phyloP scores from a whole-genome alignment of 2,888 invertebrate genomes.

The Embidobia sp. region DNA sequence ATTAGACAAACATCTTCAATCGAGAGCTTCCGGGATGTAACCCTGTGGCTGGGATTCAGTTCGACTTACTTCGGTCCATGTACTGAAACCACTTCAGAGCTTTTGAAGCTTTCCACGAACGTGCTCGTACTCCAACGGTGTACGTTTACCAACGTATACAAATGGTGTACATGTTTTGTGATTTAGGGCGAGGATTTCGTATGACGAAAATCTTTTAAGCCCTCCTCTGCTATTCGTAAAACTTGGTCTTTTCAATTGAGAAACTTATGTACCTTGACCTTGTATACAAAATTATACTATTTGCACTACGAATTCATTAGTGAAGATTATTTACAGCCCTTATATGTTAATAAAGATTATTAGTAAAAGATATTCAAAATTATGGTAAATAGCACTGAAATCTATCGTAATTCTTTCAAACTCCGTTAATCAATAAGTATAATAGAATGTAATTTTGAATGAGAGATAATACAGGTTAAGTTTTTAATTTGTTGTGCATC shows the following conservation, averaged over 20 bases:
- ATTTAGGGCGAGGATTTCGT: slow-evolving; percentile 64
- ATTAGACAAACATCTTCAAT: slow-evolving; percentile 51
- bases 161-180: slow-evolving; percentile 69
- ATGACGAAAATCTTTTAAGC: slow-evolving; percentile 54
- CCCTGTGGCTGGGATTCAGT: slow-evolving; percentile 52
- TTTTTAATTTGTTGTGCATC: too few relatives aligned
- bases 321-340: too few relatives aligned
- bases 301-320: too few relatives aligned
- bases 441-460: too few relatives aligned
- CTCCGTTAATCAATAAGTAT: too few relatives aligned
- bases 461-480: too few relatives aligned
- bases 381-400: too few relatives aligned
- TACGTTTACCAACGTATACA: too few relatives aligned
- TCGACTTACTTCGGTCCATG: slow-evolving; percentile 49
- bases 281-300: not conserved
- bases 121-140: slow-evolving; percentile 34
- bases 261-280: not conserved
- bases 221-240: not conserved
- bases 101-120: slow-evolving; percentile 56
- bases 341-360: too few relatives aligned
- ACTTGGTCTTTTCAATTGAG: not conserved
- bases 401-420: too few relatives aligned
- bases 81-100: slow-evolving; percentile 57
- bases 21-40: slow-evolving; percentile 54
- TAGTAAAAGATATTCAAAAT: too few relatives aligned